phyloP scores from a whole-genome alignment of 2,113 vertebrate species.

The Vanacampus margaritifer region DNA sequence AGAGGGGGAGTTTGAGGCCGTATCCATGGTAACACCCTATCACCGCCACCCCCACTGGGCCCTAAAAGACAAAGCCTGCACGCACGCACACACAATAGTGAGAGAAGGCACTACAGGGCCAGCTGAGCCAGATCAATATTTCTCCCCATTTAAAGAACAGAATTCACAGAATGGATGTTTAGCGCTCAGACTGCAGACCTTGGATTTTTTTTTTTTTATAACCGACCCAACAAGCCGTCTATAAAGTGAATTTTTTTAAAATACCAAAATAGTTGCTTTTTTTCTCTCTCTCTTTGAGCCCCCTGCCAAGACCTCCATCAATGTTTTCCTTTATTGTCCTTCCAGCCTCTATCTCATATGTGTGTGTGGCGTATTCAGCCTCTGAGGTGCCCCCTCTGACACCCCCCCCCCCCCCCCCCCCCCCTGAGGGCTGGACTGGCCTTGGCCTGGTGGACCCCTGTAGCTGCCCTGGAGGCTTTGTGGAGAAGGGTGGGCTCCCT shows the following conservation, averaged over 20 bases:
- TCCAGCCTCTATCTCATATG: not conserved
- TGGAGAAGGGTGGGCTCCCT: slow-evolving; percentile 67
- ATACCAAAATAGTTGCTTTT: slow-evolving; percentile 45
- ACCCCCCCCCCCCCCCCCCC: slow-evolving; percentile 42
- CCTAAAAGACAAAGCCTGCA: slow-evolving; percentile 65
- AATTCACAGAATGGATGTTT: slow-evolving; percentile 96
- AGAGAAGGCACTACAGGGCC: slow-evolving; percentile 77
- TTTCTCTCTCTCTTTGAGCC: slow-evolving; percentile 26
- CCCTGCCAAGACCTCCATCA: slow-evolving; percentile 19
- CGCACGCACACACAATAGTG: slow-evolving; percentile 45
- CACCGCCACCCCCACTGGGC: slow-evolving; percentile 57
- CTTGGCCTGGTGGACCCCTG: slow-evolving; percentile 50
- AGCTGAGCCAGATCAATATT: slow-evolving; percentile 99
- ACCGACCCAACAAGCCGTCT: slow-evolving; percentile 63
- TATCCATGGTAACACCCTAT: slow-evolving; percentile 68
- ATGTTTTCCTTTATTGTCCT: slow-evolving; percentile 9
- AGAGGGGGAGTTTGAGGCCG: slow-evolving; percentile 41
- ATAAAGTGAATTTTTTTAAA: slow-evolving; percentile 46
- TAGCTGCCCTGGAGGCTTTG: slow-evolving; percentile 37
- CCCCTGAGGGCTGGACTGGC: slow-evolving; percentile 53
- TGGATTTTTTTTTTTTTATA: slow-evolving; percentile 42
- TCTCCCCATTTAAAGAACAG: slow-evolving; percentile 98
- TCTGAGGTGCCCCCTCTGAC: not conserved
- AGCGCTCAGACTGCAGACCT: slow-evolving; percentile 82
- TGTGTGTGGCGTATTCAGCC: slow-evolving; percentile 21